Percentiles rank a stretch among this genome's conserved stretches.
phyloP scores from a whole-genome alignment of 2,888 invertebrate genomes.

The Drosophila phalerata region DNA sequence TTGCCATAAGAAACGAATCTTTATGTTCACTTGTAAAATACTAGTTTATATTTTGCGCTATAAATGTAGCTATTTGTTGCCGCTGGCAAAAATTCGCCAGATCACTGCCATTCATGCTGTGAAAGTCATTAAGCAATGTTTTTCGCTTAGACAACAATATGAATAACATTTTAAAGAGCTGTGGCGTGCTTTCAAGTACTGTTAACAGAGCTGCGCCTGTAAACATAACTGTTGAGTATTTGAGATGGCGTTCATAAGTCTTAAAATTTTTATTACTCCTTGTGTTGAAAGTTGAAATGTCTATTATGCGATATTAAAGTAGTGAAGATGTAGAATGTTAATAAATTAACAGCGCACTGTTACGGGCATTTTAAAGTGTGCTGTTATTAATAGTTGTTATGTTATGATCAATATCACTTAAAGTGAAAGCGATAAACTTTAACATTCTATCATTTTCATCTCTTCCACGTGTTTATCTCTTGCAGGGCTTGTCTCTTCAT shows the following conservation, averaged over 20 bases:
- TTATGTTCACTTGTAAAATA: constrained; percentile 22
- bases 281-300: background rate
- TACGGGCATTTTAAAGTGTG: too few species aligned
- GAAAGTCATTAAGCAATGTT: constrained; percentile 18
- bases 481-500: too few species aligned
- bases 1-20: constrained; percentile 18
- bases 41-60: constrained; percentile 14
- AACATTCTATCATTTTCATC: background rate
- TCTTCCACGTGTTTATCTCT: too few species aligned
- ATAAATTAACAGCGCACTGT: too few species aligned
- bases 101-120: constrained; percentile 16
- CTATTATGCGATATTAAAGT: background rate
- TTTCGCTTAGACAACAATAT: constrained; percentile 5
- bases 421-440: background rate
- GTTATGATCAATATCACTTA: background rate
- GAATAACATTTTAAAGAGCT: background rate
- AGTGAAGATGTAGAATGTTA: background rate
- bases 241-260: background rate
- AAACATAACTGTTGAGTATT: background rate
- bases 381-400: too few species aligned
- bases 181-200: background rate
- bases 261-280: background rate
- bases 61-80: constrained; percentile 6
- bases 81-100: background rate
- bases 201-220: background rate